phyloP scores from a whole-genome alignment of 2,113 vertebrate species.

The Cryptotis parvus region DNA sequence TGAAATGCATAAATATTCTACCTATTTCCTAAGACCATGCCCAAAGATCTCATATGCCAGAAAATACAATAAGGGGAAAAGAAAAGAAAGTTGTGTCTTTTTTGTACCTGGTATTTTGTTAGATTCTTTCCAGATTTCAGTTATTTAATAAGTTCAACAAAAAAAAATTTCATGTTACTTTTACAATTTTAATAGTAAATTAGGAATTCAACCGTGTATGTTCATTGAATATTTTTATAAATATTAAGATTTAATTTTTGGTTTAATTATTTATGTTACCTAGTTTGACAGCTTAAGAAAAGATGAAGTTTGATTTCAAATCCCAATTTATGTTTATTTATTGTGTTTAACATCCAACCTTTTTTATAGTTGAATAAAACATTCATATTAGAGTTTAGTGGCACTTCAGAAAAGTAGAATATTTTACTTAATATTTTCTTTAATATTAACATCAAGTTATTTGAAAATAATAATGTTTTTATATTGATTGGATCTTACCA shows the following conservation, averaged over 20 bases:
- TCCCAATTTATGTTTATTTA: background rate
- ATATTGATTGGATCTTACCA: background rate
- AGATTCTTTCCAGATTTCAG: background rate
- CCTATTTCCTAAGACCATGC: background rate
- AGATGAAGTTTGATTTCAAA: background rate
- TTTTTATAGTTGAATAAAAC: background rate
- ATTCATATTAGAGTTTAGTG: background rate
- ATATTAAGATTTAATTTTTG: background rate
- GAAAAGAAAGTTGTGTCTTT: background rate
- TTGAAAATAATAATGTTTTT: background rate
- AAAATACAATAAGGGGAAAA: background rate
- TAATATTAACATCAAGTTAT: background rate
- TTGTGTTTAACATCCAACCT: background rate
- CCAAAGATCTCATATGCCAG: background rate
- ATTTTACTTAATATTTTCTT: background rate
- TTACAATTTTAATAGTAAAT: background rate
- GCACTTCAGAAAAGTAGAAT: background rate
- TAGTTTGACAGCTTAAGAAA: background rate
- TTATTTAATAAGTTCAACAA: background rate
- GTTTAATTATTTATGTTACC: background rate
- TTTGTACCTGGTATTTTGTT: background rate
- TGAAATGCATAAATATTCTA: background rate
- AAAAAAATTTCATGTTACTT: background rate
- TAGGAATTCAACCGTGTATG: background rate
- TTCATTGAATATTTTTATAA: background rate